Base-by-base conservation (phyloP, 2,797 vertebrate species). In the Tinamus major region DNA sequence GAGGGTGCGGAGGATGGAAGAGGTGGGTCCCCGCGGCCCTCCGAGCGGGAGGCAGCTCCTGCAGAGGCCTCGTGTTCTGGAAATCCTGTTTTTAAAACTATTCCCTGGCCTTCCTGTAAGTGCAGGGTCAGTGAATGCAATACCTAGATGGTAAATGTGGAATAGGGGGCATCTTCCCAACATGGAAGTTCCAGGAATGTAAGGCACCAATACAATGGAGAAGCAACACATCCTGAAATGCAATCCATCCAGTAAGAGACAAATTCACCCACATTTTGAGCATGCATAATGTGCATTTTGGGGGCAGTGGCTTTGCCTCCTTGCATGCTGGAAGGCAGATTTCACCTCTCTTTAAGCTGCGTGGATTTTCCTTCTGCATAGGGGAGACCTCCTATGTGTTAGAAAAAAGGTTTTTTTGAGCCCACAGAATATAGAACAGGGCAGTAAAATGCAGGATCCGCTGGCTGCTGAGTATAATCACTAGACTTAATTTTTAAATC, bases 1-100 rank as follows among this genome's bases (percentile, higher is more conserved):
- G 6, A 95, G 95, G 1, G 82, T 98, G 10, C 93, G 94, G 37
- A 96, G 97, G 90, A 98, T 98, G 98, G 96, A 98, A 95, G 94
- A 97, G 67, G 98, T 98, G 72, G 8, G 92, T 16, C 6, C 2
- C 3, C 15, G 27, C 23, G 1, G 2, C 41, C n/a, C 53, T 23
- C 29, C 16, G 51, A 55, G 27, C 51, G 8, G 51, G 27, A 31
- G 53, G 29, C 53, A 10, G 15, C 53, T 53, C 29, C 35, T 35
- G 35, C 35, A 35, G 35, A 35, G 35, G 35, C 35, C 35, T 35
- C 35, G 8, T 35, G 35, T 35, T 35, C 48, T 35, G 89, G 92
- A 88, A 46, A 51, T 79, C 83, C 95, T 82, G 72, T 76, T 23
- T 23, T 95, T 35, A 94, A 92, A 94, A 76, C 62, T 51, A 92